Evolutionary conservation across 2,888 invertebrate species (phyloP).

Genomic region (Sphaerophoria rueppellii): DNA sequence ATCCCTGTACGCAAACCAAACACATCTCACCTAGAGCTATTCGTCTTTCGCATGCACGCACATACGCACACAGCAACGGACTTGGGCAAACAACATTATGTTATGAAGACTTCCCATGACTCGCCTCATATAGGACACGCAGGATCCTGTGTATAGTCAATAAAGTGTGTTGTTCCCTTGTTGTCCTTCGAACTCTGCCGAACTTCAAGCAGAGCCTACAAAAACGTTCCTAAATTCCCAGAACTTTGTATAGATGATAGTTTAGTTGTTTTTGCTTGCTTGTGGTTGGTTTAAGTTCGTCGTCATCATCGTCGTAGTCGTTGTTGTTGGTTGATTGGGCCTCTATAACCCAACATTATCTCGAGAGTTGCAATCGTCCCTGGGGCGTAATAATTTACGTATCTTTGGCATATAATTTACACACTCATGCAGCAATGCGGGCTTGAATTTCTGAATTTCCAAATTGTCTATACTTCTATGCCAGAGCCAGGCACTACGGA

Average conservation of each 20-base stretch:
- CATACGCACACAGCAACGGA: not conserved
- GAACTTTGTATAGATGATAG: not conserved
- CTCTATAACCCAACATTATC: constrained; percentile 54
- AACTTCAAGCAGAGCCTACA: constrained; percentile 17
- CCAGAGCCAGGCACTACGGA: not conserved
- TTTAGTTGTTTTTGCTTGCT: constrained; percentile 18
- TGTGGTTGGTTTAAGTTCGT: too few species aligned
- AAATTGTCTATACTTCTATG: not conserved
- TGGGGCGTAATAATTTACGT: constrained; percentile 67
- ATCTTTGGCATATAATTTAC: constrained; percentile 71
- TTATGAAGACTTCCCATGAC: not conserved
- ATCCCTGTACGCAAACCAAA: constrained; percentile 43
- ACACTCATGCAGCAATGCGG: constrained; percentile 62
- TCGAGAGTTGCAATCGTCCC: constrained; percentile 66
- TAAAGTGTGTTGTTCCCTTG: constrained; percentile 13
- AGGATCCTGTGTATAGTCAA: not conserved
- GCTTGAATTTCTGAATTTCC: constrained; percentile 24
- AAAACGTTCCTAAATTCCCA: not conserved
- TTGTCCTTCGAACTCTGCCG: not conserved
- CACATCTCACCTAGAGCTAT: constrained; percentile 37
- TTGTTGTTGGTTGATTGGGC: constrained; percentile 44
- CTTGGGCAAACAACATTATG: constrained; percentile 31
- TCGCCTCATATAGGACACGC: constrained; percentile 12
- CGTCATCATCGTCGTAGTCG: not conserved
- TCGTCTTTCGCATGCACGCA: constrained; percentile 19